phyloP scores from a whole-genome alignment of 2,797 vertebrate genomes.

The Macrochelys suwanniensis region DNA sequence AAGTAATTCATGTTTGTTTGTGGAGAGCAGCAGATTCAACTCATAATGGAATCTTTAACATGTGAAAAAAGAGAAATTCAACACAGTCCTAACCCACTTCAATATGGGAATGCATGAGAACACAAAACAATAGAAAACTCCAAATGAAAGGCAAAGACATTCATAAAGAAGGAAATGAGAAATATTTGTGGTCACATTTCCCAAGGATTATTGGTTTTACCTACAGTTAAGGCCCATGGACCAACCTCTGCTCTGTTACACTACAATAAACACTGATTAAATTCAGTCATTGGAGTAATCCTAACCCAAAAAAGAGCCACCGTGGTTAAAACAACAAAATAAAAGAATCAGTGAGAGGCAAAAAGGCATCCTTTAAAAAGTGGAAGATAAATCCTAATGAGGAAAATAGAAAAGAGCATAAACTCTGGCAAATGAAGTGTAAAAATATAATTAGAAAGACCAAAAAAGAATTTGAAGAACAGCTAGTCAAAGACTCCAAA shows the following conservation, averaged over 20 bases:
- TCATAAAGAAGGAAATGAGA: neutral
- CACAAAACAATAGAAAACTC: neutral
- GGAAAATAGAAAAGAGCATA: too few relatives aligned
- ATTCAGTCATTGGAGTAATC: neutral
- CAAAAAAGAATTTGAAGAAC: too few relatives aligned
- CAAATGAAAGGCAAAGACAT: neutral
- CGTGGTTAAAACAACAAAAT: too few relatives aligned
- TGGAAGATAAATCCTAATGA: too few relatives aligned
- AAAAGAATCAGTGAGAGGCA: too few relatives aligned
- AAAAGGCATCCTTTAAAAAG: too few relatives aligned
- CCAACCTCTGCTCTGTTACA: neutral
- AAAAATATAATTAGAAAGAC: too few relatives aligned
- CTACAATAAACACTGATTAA: neutral
- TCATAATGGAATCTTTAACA: neutral
- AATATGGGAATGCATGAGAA: neutral
- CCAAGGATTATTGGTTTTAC: neutral
- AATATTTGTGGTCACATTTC: rapidly evolving
- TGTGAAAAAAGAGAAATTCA: neutral
- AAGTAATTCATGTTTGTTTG: neutral
- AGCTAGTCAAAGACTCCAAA: too few relatives aligned
- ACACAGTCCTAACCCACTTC: neutral
- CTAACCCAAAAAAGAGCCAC: too few relatives aligned
- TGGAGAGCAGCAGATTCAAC: neutral
- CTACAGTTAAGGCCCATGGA: neutral
- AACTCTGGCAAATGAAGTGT: too few relatives aligned